Base-by-base conservation (phyloP, 2,888 invertebrate genomes). In the Tupiocoris notatus region DNA sequence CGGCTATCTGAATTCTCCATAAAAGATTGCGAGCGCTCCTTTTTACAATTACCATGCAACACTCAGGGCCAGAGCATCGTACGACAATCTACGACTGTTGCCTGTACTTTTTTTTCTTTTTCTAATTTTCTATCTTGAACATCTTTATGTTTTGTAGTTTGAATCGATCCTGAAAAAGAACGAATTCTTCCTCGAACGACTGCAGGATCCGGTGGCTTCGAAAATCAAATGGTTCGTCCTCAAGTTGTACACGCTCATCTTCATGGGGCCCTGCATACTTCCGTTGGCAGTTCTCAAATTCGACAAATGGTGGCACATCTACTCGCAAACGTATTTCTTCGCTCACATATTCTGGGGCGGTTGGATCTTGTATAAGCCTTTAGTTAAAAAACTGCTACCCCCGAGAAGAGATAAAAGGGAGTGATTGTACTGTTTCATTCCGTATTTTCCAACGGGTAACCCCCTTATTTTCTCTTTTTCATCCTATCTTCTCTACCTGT, bases 181-280 rank as follows among this genome's bases (percentile, higher is more conserved):
- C 59, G 83, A 84, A 78, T 81, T 84, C 0, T 86, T 89, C 64
- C 82, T 86, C 9, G 81, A 82, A 2, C 82, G 88, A 56, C 85
- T 89, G 81, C 81, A 84, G 0, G 70, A 70, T 58, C 81, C 82
- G 0, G 75, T 81, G 0, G 81, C 86, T 0, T 86, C 86, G 75
- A 82, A 86, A 6, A 59, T 88, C 0, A 82, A 88, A 1, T 89
- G 89, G 83, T 80, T 88, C 0, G 54, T 91, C 2, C 84, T 91
- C 0, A 91, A 92, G 82, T 81, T 88, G 0, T 94, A 94, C 82
- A 91, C 93, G 0, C 88, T 92, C 61, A 86, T 92, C 7, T 92
- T 92, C 81, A 92, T 95, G 91, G 94, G 94, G 7, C 95, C 92
- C 88, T 91, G 91, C 81, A 84, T 94, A 61, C 85, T 89, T 9